A percentile compares a stretch with the other conserved stretches of the same genome.
These are phyloP conservation scores for Hoplodrina ambigua DNA, from an alignment of 2,888 invertebrate species.

Conservation along the genomic window DNA sequence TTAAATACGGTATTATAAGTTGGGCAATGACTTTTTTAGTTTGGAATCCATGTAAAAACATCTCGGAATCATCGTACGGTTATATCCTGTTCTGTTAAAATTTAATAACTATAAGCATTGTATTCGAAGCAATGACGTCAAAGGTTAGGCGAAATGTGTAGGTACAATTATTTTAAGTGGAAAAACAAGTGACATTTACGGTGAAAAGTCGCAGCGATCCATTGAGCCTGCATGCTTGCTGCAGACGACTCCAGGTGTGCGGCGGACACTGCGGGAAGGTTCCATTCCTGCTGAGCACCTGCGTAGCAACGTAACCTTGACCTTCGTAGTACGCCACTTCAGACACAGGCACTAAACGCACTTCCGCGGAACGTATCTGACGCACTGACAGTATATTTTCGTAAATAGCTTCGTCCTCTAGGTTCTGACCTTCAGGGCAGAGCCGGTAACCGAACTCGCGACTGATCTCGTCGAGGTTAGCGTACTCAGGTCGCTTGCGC, in stretches of 20 bases:
- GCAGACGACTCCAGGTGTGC: conserved; percentile 87
- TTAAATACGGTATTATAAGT: conserved; percentile 79
- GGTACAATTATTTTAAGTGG: conserved; percentile 32
- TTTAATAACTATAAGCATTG: conserved; percentile 70
- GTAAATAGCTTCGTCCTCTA: conserved; percentile 89
- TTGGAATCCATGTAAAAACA: conserved; percentile 87
- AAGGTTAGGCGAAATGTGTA: conserved; percentile 33
- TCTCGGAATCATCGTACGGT: conserved; percentile 73
- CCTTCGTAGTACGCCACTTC: conserved; percentile 88
- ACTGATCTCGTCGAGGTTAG: conserved; percentile 88
- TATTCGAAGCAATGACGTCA: conserved; percentile 60
- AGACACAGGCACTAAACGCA: conserved; percentile 88
- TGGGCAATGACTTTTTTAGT: conserved; percentile 84
- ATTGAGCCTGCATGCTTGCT: conserved; percentile 82
- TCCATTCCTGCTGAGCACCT: conserved; percentile 87
- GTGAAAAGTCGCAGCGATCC: conserved; percentile 84
- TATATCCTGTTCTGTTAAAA: conserved; percentile 81
- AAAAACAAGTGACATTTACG: conserved; percentile 77
- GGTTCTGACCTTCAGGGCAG: conserved; percentile 89
- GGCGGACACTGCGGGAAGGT: conserved; percentile 89
- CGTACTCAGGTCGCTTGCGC: conserved; percentile 87
- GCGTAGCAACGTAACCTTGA: conserved; percentile 88
- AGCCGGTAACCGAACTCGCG: conserved; percentile 88
- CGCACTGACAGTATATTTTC: conserved; percentile 89
- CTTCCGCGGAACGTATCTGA: conserved; percentile 88